A percentile compares a stretch with the other conserved stretches of the same genome.
phyloP scores from a whole-genome alignment of 2,888 invertebrate species.

The Parasteatoda lunata region DNA sequence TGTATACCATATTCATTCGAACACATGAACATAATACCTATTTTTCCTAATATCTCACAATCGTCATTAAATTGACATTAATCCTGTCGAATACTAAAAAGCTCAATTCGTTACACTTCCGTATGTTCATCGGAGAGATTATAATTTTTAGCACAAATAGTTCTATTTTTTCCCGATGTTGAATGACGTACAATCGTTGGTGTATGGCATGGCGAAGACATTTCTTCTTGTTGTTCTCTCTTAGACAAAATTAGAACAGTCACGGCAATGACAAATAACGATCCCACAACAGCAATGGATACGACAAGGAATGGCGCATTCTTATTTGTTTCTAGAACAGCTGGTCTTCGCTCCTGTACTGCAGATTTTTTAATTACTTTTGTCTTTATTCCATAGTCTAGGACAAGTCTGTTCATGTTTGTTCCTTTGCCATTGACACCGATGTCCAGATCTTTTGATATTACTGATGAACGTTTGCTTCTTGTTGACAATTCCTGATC shows the following conservation, averaged over 20 bases:
- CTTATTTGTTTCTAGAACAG: background rate
- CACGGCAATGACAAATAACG: slow-evolving; percentile 53
- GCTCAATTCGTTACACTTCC: slow-evolving; percentile 45
- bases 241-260: slow-evolving; percentile 37
- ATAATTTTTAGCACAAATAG: slow-evolving; percentile 21
- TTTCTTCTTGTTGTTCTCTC: background rate
- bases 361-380: background rate
- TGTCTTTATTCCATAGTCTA: slow-evolving; percentile 44
- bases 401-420: slow-evolving; percentile 69
- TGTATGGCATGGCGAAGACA: slow-evolving; percentile 2
- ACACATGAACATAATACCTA: too few relatives aligned
- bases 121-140: slow-evolving; percentile 37
- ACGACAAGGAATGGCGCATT: slow-evolving; percentile 33
- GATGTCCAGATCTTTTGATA: slow-evolving; percentile 1
- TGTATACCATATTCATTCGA: too few relatives aligned
- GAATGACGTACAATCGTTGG: slow-evolving; percentile 24
- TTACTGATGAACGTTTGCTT: background rate
- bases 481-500: slow-evolving; percentile 1
- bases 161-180: slow-evolving; percentile 29
- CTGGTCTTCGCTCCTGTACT: background rate
- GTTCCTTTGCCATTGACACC: slow-evolving; percentile 68
- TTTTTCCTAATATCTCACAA: too few relatives aligned
- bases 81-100: too few relatives aligned
- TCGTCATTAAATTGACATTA: too few relatives aligned
- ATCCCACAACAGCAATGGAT: slow-evolving; percentile 39